Evolutionary conservation across 2,888 invertebrate genomes (phyloP).

Genomic region (Phortica magna): DNA sequence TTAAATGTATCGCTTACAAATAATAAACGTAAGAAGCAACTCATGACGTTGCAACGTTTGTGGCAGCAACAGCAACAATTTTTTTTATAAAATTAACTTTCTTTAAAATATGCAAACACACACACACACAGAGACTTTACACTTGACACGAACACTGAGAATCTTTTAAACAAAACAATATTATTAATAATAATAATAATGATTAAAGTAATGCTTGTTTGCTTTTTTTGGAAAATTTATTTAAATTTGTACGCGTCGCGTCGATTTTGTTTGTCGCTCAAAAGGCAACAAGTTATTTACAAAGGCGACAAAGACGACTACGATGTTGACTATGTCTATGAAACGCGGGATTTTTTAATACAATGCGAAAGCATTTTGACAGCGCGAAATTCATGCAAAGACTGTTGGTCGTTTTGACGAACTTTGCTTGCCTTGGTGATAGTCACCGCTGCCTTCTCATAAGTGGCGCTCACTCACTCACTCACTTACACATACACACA

Average conservation of each 20-base stretch:
- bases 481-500: slow-evolving; percentile 36
- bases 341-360: not conserved
- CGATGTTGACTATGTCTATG: not conserved
- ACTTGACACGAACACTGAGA: slow-evolving; percentile 33
- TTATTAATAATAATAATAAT: not conserved
- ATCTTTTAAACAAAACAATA: not conserved
- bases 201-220: not conserved
- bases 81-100: slow-evolving; percentile 16
- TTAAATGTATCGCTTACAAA: slow-evolving; percentile 58
- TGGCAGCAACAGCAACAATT: not conserved
- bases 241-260: slow-evolving; percentile 1
- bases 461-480: slow-evolving; percentile 23
- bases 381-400: slow-evolving; percentile 44
- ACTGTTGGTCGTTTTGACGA: slow-evolving; percentile 33
- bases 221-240: slow-evolving; percentile 9
- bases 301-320: not conserved
- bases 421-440: not conserved
- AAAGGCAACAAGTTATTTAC: slow-evolving; percentile 7
- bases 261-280: not conserved
- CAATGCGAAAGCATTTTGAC: slow-evolving; percentile 49
- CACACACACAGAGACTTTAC: not conserved
- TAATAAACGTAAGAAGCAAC: slow-evolving; percentile 64
- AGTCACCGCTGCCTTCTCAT: not conserved
- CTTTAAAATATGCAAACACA: slow-evolving; percentile 4
- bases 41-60: slow-evolving; percentile 56